Evolutionary conservation across 2,113 vertebrate species (phyloP), one percentile per base, ranked within the genome.

Genomic region (Dromaius novaehollandiae): DNA sequence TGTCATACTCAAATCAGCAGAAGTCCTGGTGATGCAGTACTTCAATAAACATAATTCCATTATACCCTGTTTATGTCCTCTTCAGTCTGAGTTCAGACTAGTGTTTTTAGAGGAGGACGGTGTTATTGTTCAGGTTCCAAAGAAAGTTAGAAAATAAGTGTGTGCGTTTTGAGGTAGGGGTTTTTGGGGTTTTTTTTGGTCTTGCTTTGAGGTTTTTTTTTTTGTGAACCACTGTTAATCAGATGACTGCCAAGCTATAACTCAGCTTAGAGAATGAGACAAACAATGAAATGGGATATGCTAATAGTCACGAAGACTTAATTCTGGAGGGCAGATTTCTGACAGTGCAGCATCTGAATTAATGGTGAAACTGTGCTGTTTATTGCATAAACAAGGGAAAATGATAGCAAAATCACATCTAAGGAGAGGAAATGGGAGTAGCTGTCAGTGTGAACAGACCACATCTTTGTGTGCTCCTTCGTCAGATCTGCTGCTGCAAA

Each of bases 41-140:
- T 93, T n/a, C 87, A 70, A 55, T 93, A 95, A 94, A 94, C 76
- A 36, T 32, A 60, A 88, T 90, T 94, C 91, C 69, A 60, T 94
- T 90, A 88, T 81, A 77, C 14, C n/a, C 42, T 3, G 26, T 0
- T 1, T 1, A 0, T 68, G 66, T 86, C 79, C 76, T 64, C 3
- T 2, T 77, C 5, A 0, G 40, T 38, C 69, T 0, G 15, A 71
- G 74, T 30, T 92, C 76, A 63, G 87, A 17, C 38, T 46, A 0
- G 4, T 21, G 90, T 13, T 58, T 83, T 81, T 58, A 69, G 90
- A 40, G 42, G 73, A 53, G 82, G 44, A 26, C 9, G 11, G 51
- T 30, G 61, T 34, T 50, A 69, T 50, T 3, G 1, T 18, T 84
- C 7, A 14, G 61, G 66, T 56, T 92, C 66, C 32, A 36, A 10